These are phyloP conservation scores for Triops cancriformis DNA, from an alignment of 1,140 invertebrate species.

Conservation along the genomic window DNA sequence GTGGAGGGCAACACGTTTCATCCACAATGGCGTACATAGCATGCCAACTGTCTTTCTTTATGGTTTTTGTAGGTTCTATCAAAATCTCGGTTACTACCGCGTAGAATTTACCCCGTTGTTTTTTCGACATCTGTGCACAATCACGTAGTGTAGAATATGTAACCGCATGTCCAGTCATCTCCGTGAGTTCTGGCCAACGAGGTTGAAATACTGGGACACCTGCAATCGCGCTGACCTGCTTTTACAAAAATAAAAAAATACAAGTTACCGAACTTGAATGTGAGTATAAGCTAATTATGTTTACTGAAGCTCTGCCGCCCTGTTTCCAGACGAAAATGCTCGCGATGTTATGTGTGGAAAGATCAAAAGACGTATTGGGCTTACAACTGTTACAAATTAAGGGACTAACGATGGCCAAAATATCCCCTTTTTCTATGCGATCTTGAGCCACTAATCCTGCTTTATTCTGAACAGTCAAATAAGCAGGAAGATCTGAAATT, in stretches of 20 bases:
- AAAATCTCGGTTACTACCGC: not conserved
- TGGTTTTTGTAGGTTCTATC: not conserved
- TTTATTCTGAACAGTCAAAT: not conserved
- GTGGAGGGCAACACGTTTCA: not conserved
- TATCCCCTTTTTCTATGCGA: not conserved
- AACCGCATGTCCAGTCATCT: no score
- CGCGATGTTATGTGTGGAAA: not conserved
- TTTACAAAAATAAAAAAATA: no score
- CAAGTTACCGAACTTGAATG: not conserved
- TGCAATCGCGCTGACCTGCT: no score
- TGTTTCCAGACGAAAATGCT: not conserved
- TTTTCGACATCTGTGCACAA: not conserved
- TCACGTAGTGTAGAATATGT: not conserved
- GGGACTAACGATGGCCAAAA: not conserved
- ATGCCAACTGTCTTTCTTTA: not conserved
- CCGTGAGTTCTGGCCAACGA: no score
- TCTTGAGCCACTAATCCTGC: not conserved
- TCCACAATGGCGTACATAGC: not conserved
- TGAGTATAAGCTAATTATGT: not conserved
- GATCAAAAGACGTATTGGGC: not conserved
- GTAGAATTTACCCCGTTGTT: not conserved
- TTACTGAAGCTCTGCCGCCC: not conserved
- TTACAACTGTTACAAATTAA: not conserved
- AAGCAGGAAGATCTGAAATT: no score
- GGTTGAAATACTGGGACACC: no score